Evolutionary conservation across 2,113 vertebrate genomes (phyloP).

Genomic region (Thomomys bottae): DNA sequence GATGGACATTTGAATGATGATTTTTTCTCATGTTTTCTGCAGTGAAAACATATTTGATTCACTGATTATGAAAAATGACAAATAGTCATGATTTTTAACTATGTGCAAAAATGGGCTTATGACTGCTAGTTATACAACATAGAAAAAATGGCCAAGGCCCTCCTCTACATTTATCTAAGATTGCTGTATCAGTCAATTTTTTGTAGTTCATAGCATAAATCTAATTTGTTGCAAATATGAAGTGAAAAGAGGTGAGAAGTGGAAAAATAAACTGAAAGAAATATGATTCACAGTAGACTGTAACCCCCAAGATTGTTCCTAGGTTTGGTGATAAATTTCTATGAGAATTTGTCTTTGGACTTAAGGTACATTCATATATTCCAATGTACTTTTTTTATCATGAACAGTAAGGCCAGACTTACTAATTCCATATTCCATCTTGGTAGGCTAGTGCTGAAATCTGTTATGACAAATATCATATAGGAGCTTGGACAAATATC

Average conservation of each 20-base stretch:
- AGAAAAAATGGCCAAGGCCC: too few species aligned
- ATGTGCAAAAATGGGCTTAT: constrained; percentile 13
- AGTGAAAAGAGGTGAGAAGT: constrained; percentile 32
- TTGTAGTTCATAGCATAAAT: constrained; percentile 28
- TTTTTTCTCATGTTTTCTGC: constrained; percentile 45
- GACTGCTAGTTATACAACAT: neutral
- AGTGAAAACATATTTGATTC: constrained; percentile 38
- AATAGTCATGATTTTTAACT: constrained; percentile 27
- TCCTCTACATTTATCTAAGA: too few species aligned
- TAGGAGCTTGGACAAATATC: neutral
- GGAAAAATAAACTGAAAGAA: constrained; percentile 11
- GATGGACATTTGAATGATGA: constrained; percentile 18
- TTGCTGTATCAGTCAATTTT: too few species aligned
- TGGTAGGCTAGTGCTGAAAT: neutral
- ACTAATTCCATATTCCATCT: constrained; percentile 24
- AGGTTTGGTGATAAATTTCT: constrained; percentile 12
- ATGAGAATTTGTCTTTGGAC: constrained; percentile 10
- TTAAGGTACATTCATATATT: constrained; percentile 6
- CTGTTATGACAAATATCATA: neutral
- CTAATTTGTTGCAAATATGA: constrained; percentile 18
- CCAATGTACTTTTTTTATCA: neutral
- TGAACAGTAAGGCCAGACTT: constrained; percentile 15
- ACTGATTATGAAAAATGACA: constrained; percentile 48
- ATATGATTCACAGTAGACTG: constrained; percentile 7
- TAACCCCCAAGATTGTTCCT: constrained; percentile 24